Evolutionary conservation across 53 echinoderm and acorn worm genomes (phyloP), one percentile per base, ranked within the genome.

Genomic region (Hippasteria phrygiana): DNA sequence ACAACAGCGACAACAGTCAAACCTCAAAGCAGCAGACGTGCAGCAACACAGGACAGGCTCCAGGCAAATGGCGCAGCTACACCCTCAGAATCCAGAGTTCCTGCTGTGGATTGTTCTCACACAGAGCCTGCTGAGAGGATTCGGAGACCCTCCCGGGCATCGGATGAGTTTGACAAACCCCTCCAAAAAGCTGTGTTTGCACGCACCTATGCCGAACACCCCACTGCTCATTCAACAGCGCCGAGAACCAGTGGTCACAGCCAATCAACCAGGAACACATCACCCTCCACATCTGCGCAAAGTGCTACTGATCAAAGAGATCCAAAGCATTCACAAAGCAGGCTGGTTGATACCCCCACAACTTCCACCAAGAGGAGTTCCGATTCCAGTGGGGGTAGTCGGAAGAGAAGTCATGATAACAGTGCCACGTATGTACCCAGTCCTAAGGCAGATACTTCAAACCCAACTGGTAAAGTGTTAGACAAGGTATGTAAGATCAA

Each of bases 381-480:
- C 45, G 20, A 43, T 63, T 55, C 81, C 81, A 81, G 81, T 81
- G 45, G 81, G 81, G 14, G 46, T 46, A 56, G 64, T 31, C 42
- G 81, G 27, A 81, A 81, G 32, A 41, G 81, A 81, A 64, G 42
- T 27, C 81, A 63, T 17, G 66, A 81, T 3, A 45, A 38, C 29
- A 20, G 13, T 18, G 14, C 22, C 17, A 18, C 72, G 12, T 42
- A 12, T 45, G 63, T 33, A 1, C 16, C 28, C 5, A 63, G 63
- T 26, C 81, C 63, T 14, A 63, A 43, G 45, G 26, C 64, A 43
- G 65, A 81, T 63, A 64, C 55, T 18, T 45, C 81, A 38, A 81
- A 81, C 18, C 63, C 81, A 17, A 64, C 81, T 65, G 65, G 65
- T 33, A 81, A 81, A 81, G 45, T 13, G 33, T 81, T 81, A 20